Evolutionary conservation across 2,797 vertebrate species (phyloP).

Genomic region (Xiphorhynchus erythropygius): DNA sequence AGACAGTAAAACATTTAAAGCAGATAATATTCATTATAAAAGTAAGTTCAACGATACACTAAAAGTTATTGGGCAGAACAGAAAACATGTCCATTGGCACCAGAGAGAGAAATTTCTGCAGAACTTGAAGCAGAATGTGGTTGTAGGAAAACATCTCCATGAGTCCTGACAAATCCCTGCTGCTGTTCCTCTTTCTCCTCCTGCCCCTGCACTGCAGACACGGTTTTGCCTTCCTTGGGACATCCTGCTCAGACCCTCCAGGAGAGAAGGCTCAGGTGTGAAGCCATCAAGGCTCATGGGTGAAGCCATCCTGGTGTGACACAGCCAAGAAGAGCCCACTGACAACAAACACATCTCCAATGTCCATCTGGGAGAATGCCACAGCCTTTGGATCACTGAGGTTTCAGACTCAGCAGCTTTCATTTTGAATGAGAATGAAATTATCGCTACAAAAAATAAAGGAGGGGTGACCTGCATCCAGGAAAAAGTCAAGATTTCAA

Average conservation of each 20-base stretch:
- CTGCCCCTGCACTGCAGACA: neutral
- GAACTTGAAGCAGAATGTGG: neutral
- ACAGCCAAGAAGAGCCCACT: neutral
- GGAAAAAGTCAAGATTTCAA: neutral
- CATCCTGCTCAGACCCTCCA: neutral
- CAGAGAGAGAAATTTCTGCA: neutral
- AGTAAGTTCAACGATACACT: neutral
- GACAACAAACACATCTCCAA: neutral
- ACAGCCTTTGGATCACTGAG: neutral
- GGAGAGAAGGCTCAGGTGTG: neutral
- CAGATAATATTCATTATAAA: neutral
- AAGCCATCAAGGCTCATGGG: neutral
- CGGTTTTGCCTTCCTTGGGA: neutral
- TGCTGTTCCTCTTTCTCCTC: rapidly evolving
- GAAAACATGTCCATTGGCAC: neutral
- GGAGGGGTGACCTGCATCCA: neutral
- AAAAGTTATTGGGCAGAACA: neutral
- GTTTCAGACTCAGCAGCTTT: neutral
- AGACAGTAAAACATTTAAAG: neutral
- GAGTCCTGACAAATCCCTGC: neutral
- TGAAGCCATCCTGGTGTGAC: neutral
- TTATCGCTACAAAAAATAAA: neutral
- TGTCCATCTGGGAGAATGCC: neutral
- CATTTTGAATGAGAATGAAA: neutral
- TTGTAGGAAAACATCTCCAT: neutral